Evolutionary conservation across 2,797 vertebrate species (phyloP).

Genomic region (Austrolebias charrua): DNA sequence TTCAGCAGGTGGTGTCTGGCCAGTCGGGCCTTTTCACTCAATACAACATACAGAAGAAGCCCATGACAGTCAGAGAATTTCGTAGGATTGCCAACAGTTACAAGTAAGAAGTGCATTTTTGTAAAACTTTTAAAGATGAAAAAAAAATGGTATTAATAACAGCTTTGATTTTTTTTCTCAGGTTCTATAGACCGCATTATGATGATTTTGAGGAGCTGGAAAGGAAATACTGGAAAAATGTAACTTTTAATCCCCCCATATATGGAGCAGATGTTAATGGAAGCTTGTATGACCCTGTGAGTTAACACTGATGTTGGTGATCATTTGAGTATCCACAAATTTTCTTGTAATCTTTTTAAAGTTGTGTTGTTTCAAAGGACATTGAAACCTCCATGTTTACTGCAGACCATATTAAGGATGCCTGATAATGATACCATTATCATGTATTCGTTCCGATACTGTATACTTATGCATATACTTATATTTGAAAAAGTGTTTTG

Average conservation of each 20-base stretch:
- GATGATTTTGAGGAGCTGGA: constrained; percentile 96
- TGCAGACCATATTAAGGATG: not conserved
- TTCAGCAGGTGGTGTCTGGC: constrained; percentile 96
- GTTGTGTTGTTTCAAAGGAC: not conserved
- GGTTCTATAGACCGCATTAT: constrained; percentile 93
- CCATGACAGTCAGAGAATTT: constrained; percentile 93
- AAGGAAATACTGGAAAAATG: constrained; percentile 98
- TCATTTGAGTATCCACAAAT: not conserved
- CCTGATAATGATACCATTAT: no score
- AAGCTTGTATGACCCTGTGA: constrained; percentile 90
- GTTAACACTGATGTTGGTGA: constrained; percentile 33
- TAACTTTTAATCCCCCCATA: constrained; percentile 95
- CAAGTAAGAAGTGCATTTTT: constrained; percentile 78
- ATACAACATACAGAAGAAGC: constrained; percentile 97
- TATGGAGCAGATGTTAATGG: constrained; percentile 97
- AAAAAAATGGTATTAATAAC: not conserved
- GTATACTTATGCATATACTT: no score
- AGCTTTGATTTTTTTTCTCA: constrained; percentile 43
- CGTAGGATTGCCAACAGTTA: constrained; percentile 92
- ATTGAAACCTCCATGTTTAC: not conserved
- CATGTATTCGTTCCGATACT: no score
- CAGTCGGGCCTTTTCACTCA: constrained; percentile 97
- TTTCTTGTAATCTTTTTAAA: not conserved
- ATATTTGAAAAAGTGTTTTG: no score
- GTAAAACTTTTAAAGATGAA: not conserved